A percentile compares a stretch with the other conserved stretches of the same genome.
These are phyloP conservation scores for Platerodrilus igneus DNA, from an alignment of 2,888 invertebrate species.

Conservation along the genomic window DNA sequence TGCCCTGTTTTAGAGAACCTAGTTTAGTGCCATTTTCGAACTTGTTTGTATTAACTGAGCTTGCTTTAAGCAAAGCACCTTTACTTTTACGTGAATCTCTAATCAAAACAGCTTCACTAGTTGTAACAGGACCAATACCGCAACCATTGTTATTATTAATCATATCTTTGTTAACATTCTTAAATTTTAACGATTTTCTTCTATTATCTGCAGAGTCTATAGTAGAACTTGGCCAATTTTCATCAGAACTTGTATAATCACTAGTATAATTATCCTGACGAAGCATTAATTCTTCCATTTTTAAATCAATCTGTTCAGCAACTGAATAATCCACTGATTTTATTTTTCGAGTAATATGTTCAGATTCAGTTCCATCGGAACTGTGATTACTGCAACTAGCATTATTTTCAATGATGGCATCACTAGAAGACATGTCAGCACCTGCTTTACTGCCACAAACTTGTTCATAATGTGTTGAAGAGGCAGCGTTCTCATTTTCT, in stretches of 20 bases:
- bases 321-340: no score
- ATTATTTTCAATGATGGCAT: no score
- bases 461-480: no score
- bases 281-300: constrained; percentile 54
- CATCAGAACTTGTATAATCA: constrained; percentile 41
- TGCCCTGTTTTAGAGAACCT: constrained; percentile 1
- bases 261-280: constrained; percentile 43
- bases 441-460: no score
- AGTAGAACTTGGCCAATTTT: constrained; percentile 2
- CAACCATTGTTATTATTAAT: no score
- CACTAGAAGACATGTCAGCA: no score
- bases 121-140: neutral
- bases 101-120: neutral
- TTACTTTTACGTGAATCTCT: neutral
- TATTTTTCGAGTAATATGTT: no score
- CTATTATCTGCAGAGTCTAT: no score
- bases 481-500: neutral
- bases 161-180: neutral
- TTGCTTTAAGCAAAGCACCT: no score
- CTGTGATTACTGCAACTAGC: no score
- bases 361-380: no score
- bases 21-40: constrained; percentile 2
- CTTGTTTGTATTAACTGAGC: neutral
- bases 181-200: no score
- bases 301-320: constrained; percentile 48